Percentiles rank a stretch among this genome's conserved stretches.
Conservation (phyloP, 2,113 vertebrate species). For the Triplophysa siluroides region DNA sequence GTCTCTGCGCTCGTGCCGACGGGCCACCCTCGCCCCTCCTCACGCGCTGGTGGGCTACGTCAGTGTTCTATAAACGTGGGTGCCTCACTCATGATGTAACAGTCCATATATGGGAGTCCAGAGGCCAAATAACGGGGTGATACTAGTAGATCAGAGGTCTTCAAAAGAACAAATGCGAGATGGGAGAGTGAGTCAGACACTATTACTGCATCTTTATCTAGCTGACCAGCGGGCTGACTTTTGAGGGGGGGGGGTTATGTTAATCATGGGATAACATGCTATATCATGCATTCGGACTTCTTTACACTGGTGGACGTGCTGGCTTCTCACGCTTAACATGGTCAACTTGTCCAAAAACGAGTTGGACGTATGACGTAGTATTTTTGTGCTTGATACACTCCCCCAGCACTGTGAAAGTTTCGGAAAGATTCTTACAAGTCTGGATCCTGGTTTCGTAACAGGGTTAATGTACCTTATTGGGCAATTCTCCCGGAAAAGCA, state of each 20-base stretch:
- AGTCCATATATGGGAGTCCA: conserved; percentile 65
- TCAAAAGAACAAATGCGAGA: conserved; percentile 34
- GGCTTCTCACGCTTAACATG: no score
- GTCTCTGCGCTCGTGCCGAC: conserved; percentile 75
- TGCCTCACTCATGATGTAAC: conserved; percentile 75
- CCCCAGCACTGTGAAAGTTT: no score
- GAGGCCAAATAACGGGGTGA: conserved; percentile 34
- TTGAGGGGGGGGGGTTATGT: not conserved
- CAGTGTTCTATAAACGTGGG: conserved; percentile 74
- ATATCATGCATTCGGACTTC: not conserved
- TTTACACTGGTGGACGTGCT: no score
- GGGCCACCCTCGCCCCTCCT: conserved; percentile 67
- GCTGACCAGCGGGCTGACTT: not conserved
- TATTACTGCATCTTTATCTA: conserved; percentile 4
- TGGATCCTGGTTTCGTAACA: no score
- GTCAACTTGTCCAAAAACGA: no score
- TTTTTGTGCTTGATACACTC: no score
- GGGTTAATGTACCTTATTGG: no score
- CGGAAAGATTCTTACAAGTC: no score
- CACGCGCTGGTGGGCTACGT: conserved; percentile 69
- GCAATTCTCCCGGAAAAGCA: no score
- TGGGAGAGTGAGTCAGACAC: conserved; percentile 61
- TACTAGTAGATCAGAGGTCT: conserved; percentile 22
- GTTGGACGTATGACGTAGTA: no score
- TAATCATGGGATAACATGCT: not conserved